Percentiles rank a stretch among this genome's conserved stretches.
These are phyloP conservation scores for Diadema setosum DNA, from an alignment of 35 echinoderm and acorn worm genomes.

Conservation along the genomic window DNA sequence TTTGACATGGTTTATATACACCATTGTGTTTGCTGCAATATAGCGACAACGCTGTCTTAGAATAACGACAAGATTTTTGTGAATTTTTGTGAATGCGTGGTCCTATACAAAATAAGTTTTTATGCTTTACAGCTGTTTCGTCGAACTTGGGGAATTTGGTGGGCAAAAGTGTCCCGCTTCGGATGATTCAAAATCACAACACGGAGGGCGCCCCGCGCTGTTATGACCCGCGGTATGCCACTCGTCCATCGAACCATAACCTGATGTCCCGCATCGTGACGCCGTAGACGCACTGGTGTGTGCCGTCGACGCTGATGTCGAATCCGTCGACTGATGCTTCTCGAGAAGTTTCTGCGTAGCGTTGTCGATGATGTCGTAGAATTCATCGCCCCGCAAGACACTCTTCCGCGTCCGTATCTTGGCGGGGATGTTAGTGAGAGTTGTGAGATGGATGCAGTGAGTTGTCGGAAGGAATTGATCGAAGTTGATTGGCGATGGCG, in stretches of 20 bases:
- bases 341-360: background rate
- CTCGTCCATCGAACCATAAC: background rate
- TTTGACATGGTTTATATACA: too few species aligned
- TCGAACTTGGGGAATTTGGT: slow-evolving; percentile 40
- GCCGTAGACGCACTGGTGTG: background rate
- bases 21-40: too few species aligned
- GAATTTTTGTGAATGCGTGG: too few species aligned
- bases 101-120: too few species aligned
- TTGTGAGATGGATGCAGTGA: background rate
- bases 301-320: background rate
- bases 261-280: background rate
- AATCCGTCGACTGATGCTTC: background rate
- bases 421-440: background rate
- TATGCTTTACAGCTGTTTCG: too few species aligned
- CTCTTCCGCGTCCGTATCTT: background rate
- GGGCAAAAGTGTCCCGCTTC: slow-evolving; percentile 43
- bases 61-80: too few species aligned
- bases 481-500: background rate
- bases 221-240: background rate
- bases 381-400: background rate
- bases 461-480: slow-evolving; percentile 2
- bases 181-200: slow-evolving; percentile 3
- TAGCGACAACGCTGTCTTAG: too few species aligned
- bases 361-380: background rate
- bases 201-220: slow-evolving; percentile 28